Percentiles rank a stretch among this genome's conserved stretches.
Evolutionary conservation across 2,113 vertebrate species (phyloP).

Genomic region (Daubentonia madagascariensis): DNA sequence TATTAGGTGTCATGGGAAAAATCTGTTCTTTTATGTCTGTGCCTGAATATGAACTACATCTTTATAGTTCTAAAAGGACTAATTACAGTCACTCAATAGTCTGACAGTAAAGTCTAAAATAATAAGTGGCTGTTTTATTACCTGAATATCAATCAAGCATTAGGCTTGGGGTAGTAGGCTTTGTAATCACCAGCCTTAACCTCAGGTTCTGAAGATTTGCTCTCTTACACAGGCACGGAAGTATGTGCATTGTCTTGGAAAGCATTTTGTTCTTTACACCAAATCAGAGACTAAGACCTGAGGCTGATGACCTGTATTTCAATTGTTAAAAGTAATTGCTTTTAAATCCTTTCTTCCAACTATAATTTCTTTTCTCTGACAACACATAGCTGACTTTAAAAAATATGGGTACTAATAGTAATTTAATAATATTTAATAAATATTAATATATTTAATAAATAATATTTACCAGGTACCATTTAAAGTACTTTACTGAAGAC

Average conservation of each 20-base stretch:
- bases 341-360: slow-evolving; percentile 2
- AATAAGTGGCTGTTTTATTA: slow-evolving; percentile 63
- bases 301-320: background rate
- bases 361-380: slow-evolving; percentile 27
- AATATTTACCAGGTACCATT: background rate
- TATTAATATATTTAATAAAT: background rate
- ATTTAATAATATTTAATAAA: background rate
- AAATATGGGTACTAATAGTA: background rate
- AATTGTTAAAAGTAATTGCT: slow-evolving; percentile 36
- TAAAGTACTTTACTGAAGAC: background rate
- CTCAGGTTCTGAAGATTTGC: slow-evolving; percentile 49
- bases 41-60: slow-evolving; percentile 26
- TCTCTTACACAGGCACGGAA: slow-evolving; percentile 55
- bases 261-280: slow-evolving; percentile 42
- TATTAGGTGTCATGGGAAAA: slow-evolving; percentile 46
- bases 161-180: slow-evolving; percentile 59
- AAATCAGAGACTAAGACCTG: slow-evolving; percentile 10
- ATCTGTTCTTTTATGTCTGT: background rate
- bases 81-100: background rate
- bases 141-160: slow-evolving; percentile 4
- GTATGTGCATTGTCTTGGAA: slow-evolving; percentile 66
- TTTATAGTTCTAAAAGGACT: slow-evolving; percentile 48
- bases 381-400: slow-evolving; percentile 23
- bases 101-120: slow-evolving; percentile 49
- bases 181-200: slow-evolving; percentile 60